These are phyloP conservation scores for Hipposideros armiger DNA, from an alignment of 2,113 vertebrate species.

Conservation along the genomic window DNA sequence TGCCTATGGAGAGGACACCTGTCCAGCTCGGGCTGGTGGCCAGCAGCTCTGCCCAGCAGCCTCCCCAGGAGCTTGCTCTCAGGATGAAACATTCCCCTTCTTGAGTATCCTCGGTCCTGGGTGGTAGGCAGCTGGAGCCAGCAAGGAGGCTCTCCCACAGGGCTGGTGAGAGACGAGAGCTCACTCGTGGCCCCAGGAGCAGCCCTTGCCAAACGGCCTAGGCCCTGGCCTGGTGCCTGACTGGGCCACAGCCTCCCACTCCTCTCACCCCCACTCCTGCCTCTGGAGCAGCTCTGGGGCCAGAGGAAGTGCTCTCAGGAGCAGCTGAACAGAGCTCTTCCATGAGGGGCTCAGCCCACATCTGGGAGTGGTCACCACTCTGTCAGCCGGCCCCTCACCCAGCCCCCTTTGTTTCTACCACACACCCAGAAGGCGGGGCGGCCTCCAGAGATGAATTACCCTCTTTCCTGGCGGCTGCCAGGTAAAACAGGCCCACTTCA, in stretches of 20 bases:
- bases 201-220: neutral
- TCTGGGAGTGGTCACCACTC: neutral
- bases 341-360: conserved; percentile 17
- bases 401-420: neutral
- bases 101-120: neutral
- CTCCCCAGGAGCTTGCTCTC: conserved; percentile 29
- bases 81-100: neutral
- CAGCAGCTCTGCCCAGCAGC: neutral
- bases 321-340: neutral
- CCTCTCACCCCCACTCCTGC: neutral
- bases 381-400: neutral
- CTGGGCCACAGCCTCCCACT: neutral
- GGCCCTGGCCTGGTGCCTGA: neutral
- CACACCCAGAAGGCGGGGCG: neutral
- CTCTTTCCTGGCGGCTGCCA: conserved; percentile 9
- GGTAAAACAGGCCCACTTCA: neutral
- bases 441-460: neutral
- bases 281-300: neutral
- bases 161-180: neutral
- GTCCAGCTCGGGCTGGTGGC: conserved; percentile 5
- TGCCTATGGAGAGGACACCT: conserved; percentile 60
- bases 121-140: neutral
- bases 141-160: neutral
- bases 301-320: conserved; percentile 28
- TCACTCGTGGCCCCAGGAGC: neutral